Evolutionary conservation across 2,113 vertebrate genomes (phyloP), one percentile per base, ranked within the genome.

Genomic region (Edolisoma coerulescens): DNA sequence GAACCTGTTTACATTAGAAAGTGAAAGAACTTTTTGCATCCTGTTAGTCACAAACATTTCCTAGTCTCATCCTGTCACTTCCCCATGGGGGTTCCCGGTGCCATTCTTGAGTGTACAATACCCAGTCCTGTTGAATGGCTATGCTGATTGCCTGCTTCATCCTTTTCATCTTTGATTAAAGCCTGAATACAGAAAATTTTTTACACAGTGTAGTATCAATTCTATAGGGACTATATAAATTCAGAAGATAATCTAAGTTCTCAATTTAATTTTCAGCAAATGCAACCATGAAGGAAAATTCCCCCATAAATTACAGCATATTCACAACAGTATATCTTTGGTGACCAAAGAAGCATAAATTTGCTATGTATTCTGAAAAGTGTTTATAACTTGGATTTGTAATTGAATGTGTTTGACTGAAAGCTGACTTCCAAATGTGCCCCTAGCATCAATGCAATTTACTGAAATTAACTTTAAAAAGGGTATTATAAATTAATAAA

Each of bases 1-100:
- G 93, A 95, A 92, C 73, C 92, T 97, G 96, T 97, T 98, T 97
- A 97, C 91, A 90, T 95, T 77, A 80, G 87, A 94, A 97, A 98
- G 89, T 78, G 87, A 93, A 97, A 97, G 82, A 93, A 89, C 30
- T 96, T 94, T 97, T 96, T 91, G 92, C 88, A 71, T 95, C 75
- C 57, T 92, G 79, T 96, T 94, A 96, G 91, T 71, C 94, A 92
- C 93, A 97, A 97, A 95, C 28, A 45, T 83, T 92, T 96, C 88
- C 80, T 95, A 22, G 39, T 80, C 82, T 94, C 70, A 42, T 50
- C 76, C 75, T 97, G 57, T 92, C 89, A 82, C 32, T 87, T 95
- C 60, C 87, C 96, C 79, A 45, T 70, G 77, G 95, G 93, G 90
- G 78, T 85, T 95, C 94, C 57, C 84, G 65, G 64, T 92, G 93